Evolutionary conservation across 37 sponge, comb jelly and placozoan genomes (phyloP).

Genomic region (Oscarella lobularis): DNA sequence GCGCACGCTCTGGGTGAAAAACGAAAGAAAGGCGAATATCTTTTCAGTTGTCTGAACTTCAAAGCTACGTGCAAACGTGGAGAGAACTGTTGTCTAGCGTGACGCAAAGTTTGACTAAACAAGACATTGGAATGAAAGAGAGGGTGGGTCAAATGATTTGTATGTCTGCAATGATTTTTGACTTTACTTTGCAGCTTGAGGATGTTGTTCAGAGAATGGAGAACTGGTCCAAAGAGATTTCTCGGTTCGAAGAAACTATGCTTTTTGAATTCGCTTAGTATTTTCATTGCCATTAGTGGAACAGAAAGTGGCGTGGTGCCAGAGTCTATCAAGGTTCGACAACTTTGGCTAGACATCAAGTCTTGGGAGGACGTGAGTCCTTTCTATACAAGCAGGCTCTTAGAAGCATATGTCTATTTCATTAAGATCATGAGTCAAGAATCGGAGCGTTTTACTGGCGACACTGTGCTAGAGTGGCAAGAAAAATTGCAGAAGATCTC

Average conservation of each 20-base stretch:
- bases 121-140: constrained; percentile 1
- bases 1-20: neutral
- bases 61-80: constrained; percentile 6
- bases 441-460: constrained; percentile 69
- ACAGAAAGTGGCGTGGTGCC: no score
- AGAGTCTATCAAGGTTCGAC: constrained; percentile 8
- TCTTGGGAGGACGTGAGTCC: constrained; percentile 54
- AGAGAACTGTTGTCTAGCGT: constrained; percentile 1
- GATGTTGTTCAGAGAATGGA: no score
- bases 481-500: constrained; percentile 31
- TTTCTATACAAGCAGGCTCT: no score
- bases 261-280: no score
- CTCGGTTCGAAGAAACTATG: no score
- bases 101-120: neutral
- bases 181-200: no score
- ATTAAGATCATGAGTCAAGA: constrained; percentile 49
- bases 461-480: constrained; percentile 42
- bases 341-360: constrained; percentile 39
- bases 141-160: neutral
- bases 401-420: no score
- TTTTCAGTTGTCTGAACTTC: neutral
- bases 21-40: neutral
- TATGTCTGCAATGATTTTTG: no score
- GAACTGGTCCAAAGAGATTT: no score
- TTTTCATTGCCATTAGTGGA: no score